These are phyloP conservation scores for Colostygia pectinataria DNA, from an alignment of 2,888 invertebrate species.

Conservation along the genomic window DNA sequence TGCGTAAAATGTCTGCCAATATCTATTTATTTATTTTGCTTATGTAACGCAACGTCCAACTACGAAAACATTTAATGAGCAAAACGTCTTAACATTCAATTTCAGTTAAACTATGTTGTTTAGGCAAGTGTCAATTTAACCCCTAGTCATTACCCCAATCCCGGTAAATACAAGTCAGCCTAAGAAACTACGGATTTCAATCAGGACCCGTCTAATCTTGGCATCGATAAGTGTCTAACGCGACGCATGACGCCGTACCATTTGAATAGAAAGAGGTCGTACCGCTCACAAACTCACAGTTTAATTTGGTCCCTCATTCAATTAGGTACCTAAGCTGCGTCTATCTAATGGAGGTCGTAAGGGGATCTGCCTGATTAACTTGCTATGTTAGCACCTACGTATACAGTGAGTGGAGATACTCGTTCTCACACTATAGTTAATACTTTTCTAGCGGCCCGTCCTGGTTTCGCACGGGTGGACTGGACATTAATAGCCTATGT, in stretches of 20 bases:
- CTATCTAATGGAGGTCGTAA: conserved; percentile 74
- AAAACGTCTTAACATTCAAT: neutral
- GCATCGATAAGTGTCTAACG: conserved; percentile 52
- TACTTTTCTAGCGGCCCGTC: too few relatives aligned
- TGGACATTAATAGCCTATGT: too few relatives aligned
- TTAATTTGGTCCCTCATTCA: conserved; percentile 80
- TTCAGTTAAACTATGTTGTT: neutral
- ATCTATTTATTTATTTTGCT: too few relatives aligned
- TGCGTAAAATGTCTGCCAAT: too few relatives aligned
- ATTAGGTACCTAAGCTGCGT: conserved; percentile 74
- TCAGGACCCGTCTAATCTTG: conserved; percentile 53
- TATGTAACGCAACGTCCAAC: too few relatives aligned
- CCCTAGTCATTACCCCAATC: neutral
- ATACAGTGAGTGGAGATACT: conserved; percentile 1
- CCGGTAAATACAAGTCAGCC: conserved; percentile 15
- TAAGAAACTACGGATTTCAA: conserved; percentile 46
- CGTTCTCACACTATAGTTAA: conserved; percentile 4
- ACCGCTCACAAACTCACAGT: conserved; percentile 53
- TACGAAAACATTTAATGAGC: too few relatives aligned
- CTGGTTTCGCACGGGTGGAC: too few relatives aligned
- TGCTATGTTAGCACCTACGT: conserved; percentile 66
- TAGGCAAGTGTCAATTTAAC: neutral
- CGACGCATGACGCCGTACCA: conserved; percentile 58
- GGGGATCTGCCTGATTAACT: conserved; percentile 77
- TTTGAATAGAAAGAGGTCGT: conserved; percentile 81